Base-by-base conservation (phyloP, 1,140 invertebrate species). In the Phocides pigmalion region DNA sequence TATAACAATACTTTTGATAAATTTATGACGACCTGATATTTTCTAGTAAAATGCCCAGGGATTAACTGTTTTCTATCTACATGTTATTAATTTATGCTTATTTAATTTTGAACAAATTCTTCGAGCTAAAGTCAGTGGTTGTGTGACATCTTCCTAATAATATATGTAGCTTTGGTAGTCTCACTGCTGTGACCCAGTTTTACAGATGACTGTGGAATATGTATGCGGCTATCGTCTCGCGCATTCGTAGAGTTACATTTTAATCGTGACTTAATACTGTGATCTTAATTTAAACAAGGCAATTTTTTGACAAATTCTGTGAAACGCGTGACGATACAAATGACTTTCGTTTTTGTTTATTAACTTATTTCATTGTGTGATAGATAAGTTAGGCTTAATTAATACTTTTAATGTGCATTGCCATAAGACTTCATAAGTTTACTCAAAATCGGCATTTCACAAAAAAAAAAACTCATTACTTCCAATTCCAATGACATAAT, bases 131-230 rank as follows among this genome's bases (percentile, higher is more conserved):
- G 77, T 76, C 74, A 75, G 41, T 76, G 79, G 79, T 71, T 65
- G 54, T 69, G 76, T 83, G 82, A 80, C 79, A 78, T 72, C 74
- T 79, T 84, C 76, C 76, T 79, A 85, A 70, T 76, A 70, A 68
- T 78, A 72, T 76, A 47, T 76, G 72, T 72, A 64, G 74, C 19
- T 59, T 19, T 46, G 61, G 53, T 35, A 62, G 51, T 54, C 54
- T 50, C 59, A 73, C 82, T 84, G 76, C 51, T 86, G 83, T 86
- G 83, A 64, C 79, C 79, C 74, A 73, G 76, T 85, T 67, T 37
- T 82, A 76, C 70, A 56, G 79, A 89, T 91, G 89, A 90, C 89
- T 90, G 89, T 91, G 89, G 87, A 91, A 91, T 91, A 91, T 89
- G 77, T 76, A 79, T 81, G 70, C 73, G 71, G 66, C 63, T 82